Percentiles rank a stretch among this genome's conserved stretches.
Conservation (phyloP, 2,888 invertebrate species). For the Andrena fulva region DNA sequence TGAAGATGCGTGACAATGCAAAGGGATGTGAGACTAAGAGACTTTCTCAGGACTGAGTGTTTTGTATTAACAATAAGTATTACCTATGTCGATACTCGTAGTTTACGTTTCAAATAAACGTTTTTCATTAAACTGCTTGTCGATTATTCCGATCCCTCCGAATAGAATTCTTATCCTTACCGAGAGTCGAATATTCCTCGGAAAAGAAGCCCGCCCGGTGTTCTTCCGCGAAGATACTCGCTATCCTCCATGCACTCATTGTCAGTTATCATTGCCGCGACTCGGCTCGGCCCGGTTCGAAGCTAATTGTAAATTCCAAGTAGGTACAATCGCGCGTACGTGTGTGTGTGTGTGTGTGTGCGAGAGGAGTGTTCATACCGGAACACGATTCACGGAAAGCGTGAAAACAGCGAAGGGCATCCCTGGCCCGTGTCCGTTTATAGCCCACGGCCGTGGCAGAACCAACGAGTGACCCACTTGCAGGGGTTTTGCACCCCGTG, state of each 20-base stretch:
- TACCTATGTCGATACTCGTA: constrained; percentile 77
- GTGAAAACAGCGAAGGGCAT: constrained; percentile 50
- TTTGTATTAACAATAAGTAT: constrained; percentile 74
- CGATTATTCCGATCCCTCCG: neutral
- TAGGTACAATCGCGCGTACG: no score
- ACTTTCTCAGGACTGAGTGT: constrained; percentile 76
- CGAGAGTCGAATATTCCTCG: no score
- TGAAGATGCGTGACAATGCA: constrained; percentile 4
- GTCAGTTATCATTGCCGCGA: neutral
- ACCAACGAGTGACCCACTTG: constrained; percentile 80
- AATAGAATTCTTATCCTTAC: no score
- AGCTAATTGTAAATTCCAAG: neutral
- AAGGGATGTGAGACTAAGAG: constrained; percentile 6
- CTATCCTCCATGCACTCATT: neutral
- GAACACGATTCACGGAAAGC: constrained; percentile 40
- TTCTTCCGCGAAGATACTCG: neutral
- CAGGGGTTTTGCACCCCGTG: constrained; percentile 80
- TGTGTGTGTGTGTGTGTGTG: neutral
- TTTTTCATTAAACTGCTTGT: constrained; percentile 75
- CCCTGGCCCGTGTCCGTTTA: constrained; percentile 55
- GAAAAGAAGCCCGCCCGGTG: no score
- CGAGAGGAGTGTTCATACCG: constrained; percentile 26
- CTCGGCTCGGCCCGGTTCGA: neutral
- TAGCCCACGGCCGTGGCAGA: constrained; percentile 78
- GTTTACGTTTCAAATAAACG: constrained; percentile 82